A percentile compares a stretch with the other conserved stretches of the same genome.
phyloP scores from a whole-genome alignment of 2,797 vertebrate species.

The Threskiornis aethiopicus region DNA sequence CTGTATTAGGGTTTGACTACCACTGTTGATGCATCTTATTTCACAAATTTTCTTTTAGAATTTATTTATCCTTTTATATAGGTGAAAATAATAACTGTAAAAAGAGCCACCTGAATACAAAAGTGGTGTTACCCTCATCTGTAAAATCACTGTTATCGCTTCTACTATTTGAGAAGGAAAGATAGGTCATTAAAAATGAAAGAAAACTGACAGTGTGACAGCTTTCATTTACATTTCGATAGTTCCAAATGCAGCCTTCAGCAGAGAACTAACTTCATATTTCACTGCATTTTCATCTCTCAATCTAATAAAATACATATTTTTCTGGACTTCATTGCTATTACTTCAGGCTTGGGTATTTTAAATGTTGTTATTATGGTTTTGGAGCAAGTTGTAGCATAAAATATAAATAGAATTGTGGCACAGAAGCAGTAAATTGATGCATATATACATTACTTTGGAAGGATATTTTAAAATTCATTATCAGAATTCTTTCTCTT shows the following conservation, averaged over 20 bases:
- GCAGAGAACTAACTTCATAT: conserved; percentile 45
- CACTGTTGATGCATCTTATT: background rate
- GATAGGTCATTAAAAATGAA: conserved; percentile 50
- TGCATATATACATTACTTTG: background rate
- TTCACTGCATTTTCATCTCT: conserved; percentile 54
- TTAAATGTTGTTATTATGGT: conserved; percentile 18
- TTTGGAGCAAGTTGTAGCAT: conserved; percentile 29
- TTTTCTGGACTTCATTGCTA: conserved; percentile 49
- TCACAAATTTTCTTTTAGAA: background rate
- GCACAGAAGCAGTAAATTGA: conserved; percentile 32
- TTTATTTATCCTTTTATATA: background rate
- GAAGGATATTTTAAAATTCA: conserved; percentile 50
- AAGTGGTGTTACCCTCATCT: background rate
- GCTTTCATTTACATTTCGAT: conserved; percentile 55
- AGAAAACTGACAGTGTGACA: conserved; percentile 52
- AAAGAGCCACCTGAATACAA: background rate
- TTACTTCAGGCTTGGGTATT: conserved; percentile 45
- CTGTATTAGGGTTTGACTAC: background rate
- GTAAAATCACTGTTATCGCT: conserved; percentile 18
- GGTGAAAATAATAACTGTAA: background rate
- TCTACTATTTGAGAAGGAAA: conserved; percentile 37
- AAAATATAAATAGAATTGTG: conserved; percentile 41
- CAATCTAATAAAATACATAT: conserved; percentile 48
- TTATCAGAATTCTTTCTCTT: conserved; percentile 31
- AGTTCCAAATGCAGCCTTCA: conserved; percentile 37